phyloP scores from a whole-genome alignment of 2,888 invertebrate species.

The Fragum sueziense region DNA sequence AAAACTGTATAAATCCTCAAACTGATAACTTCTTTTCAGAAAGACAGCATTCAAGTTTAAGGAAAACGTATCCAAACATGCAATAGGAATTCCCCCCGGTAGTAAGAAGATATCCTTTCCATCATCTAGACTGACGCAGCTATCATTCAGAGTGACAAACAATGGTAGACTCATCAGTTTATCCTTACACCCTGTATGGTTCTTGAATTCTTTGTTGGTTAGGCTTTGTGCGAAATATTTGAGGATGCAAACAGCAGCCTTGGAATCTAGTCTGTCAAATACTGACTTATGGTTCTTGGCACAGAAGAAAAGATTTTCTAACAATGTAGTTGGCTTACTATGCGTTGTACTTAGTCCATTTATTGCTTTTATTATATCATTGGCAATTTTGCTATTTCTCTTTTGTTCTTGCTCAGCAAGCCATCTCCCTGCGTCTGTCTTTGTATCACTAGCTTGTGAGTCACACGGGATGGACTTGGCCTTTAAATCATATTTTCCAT shows the following conservation, averaged over 20 bases:
- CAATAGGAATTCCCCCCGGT: constrained; percentile 1
- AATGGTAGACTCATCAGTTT: constrained; percentile 8
- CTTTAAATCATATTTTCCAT: not conserved
- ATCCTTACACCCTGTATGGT: not conserved
- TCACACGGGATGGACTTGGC: too few relatives aligned
- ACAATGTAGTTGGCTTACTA: not conserved
- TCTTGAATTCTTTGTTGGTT: not conserved
- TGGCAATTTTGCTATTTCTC: not conserved
- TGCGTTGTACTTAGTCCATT: not conserved
- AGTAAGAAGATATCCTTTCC: not conserved
- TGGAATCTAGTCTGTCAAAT: not conserved
- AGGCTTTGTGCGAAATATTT: constrained; percentile 2
- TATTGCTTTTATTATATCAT: not conserved
- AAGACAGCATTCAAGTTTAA: not conserved
- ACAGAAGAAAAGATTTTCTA: not conserved
- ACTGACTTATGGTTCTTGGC: not conserved
- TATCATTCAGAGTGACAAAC: constrained; percentile 11
- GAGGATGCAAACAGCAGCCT: not conserved
- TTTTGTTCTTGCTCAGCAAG: not conserved
- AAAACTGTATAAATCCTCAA: constrained; percentile 1
- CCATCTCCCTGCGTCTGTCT: too few relatives aligned
- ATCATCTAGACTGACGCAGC: not conserved
- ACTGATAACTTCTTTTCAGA: not conserved
- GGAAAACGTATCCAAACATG: not conserved
- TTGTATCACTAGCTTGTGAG: too few relatives aligned